These are phyloP conservation scores for Morinoia aosen DNA, from an alignment of 2,888 invertebrate genomes.

Conservation along the genomic window DNA sequence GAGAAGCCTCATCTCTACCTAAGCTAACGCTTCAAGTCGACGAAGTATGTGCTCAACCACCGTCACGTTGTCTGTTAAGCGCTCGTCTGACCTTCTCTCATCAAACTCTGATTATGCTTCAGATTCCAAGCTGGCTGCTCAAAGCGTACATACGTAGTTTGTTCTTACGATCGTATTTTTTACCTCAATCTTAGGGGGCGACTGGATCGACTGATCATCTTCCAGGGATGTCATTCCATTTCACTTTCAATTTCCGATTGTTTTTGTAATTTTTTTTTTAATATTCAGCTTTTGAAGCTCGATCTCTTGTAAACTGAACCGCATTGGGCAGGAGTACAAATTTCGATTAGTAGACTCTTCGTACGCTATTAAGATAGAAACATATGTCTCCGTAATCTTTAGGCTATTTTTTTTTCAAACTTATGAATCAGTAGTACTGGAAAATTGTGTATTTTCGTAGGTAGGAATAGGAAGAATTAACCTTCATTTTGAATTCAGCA, in stretches of 20 bases:
- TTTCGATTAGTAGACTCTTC: not conserved
- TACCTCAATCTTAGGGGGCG: not conserved
- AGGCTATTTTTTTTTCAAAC: not conserved
- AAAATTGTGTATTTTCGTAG: not conserved
- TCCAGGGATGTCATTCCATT: not conserved
- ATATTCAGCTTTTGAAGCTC: not conserved
- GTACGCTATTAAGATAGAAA: not conserved
- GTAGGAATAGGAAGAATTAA: not conserved
- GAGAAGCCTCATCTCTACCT: not conserved
- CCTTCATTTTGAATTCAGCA: not conserved
- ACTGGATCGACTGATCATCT: not conserved
- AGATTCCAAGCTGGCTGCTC: not conserved
- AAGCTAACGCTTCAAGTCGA: not conserved
- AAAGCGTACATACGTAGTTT: not conserved
- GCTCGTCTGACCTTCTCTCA: not conserved
- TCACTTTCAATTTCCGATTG: not conserved
- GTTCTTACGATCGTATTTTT: not conserved
- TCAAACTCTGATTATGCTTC: not conserved
- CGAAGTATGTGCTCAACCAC: not conserved
- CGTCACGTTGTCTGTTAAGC: not conserved
- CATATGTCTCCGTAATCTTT: not conserved
- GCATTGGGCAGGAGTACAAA: not conserved
- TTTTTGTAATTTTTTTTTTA: not conserved
- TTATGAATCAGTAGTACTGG: not conserved
- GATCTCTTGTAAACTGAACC: not conserved